Percentiles rank a stretch among this genome's conserved stretches.
These are phyloP conservation scores for Psettodes erumei DNA, from an alignment of 2,113 vertebrate species.

Conservation along the genomic window DNA sequence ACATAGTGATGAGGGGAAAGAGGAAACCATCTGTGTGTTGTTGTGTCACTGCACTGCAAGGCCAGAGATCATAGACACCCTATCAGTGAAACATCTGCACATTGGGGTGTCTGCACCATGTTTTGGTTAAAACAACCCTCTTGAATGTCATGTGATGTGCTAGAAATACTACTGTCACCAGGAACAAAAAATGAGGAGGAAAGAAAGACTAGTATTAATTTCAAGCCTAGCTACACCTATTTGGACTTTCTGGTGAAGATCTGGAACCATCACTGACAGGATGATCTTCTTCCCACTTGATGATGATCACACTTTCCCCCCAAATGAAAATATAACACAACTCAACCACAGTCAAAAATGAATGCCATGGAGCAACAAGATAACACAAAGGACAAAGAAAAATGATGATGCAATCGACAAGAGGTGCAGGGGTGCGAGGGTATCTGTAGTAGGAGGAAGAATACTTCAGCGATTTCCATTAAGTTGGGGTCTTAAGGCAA, in stretches of 20 bases:
- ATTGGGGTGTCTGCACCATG: constrained; percentile 5
- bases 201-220: background rate
- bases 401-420: too few species aligned
- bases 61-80: constrained; percentile 45
- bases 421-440: too few species aligned
- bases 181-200: background rate
- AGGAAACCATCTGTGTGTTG: constrained; percentile 63
- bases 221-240: too few species aligned
- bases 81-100: constrained; percentile 57
- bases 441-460: too few species aligned
- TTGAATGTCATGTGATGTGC: constrained; percentile 5
- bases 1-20: constrained; percentile 66
- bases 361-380: background rate
- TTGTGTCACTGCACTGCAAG: constrained; percentile 38
- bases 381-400: background rate
- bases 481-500: too few species aligned
- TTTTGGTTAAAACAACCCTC: constrained; percentile 3
- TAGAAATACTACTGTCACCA: background rate
- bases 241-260: too few species aligned
- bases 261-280: too few species aligned
- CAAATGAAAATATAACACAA: too few species aligned
- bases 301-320: too few species aligned
- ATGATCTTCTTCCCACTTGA: too few species aligned
- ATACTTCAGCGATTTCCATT: too few species aligned
- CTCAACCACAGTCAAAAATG: background rate